These are phyloP conservation scores for Lagothrix lagotricha DNA, from an alignment of 2,797 vertebrate genomes.

Conservation along the genomic window DNA sequence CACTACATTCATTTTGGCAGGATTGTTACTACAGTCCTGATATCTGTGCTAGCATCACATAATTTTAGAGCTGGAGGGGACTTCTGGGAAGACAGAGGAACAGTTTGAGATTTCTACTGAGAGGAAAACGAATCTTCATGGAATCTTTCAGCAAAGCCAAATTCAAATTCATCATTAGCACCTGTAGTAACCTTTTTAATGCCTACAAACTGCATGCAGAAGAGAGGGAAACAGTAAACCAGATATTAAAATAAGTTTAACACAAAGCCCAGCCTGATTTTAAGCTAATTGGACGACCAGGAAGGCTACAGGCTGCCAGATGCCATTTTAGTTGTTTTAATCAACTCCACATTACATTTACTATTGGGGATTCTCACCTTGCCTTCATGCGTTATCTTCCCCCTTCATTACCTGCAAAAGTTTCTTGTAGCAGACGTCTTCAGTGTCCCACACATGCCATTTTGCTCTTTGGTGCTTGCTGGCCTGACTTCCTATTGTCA, in stretches of 20 bases:
- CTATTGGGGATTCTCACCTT: rapidly evolving
- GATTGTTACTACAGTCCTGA: not conserved
- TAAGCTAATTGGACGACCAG: not conserved
- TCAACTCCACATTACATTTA: not conserved
- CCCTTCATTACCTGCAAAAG: not conserved
- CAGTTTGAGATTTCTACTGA: not conserved
- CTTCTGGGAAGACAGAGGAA: not conserved
- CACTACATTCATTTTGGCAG: not conserved
- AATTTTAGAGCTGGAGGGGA: not conserved
- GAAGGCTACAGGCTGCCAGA: not conserved
- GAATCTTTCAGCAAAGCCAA: not conserved
- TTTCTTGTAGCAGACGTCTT: not conserved
- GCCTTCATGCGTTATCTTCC: not conserved
- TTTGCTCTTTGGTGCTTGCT: no score
- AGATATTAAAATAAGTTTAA: not conserved
- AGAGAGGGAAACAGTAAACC: not conserved
- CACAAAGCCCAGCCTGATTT: not conserved
- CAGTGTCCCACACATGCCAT: rapidly evolving
- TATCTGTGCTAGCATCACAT: not conserved
- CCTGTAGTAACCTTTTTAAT: not conserved
- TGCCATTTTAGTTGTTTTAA: not conserved
- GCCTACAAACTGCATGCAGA: not conserved
- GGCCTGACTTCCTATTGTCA: not conserved
- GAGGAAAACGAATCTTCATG: not conserved
- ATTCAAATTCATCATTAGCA: not conserved